These are phyloP conservation scores for Smutsia temminckii DNA, from an alignment of 2,797 vertebrate species.

Conservation along the genomic window DNA sequence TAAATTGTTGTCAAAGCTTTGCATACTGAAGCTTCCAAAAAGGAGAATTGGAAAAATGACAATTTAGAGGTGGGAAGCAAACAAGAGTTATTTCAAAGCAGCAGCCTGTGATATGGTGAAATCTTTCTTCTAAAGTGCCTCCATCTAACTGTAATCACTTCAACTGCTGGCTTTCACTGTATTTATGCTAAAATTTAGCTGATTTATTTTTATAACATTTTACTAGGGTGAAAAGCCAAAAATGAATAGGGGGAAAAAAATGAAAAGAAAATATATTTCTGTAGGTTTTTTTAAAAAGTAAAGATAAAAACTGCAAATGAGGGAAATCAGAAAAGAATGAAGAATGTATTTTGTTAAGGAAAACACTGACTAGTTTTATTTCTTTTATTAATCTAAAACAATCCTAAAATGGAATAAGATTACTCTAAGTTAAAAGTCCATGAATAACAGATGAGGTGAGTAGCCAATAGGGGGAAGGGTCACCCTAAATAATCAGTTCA, in stretches of 20 bases:
- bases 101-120: background rate
- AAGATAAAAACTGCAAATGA: slow-evolving; percentile 32
- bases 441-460: background rate
- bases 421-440: background rate
- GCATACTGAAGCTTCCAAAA: slow-evolving; percentile 47
- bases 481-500: background rate
- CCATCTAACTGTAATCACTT: background rate
- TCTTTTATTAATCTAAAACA: background rate
- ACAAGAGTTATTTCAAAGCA: slow-evolving; percentile 48
- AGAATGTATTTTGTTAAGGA: slow-evolving; percentile 47
- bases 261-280: slow-evolving; percentile 43
- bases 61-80: slow-evolving; percentile 50
- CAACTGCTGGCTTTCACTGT: slow-evolving; percentile 33
- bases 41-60: slow-evolving; percentile 44
- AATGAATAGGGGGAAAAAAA: background rate
- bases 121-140: background rate
- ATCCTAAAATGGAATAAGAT: slow-evolving; percentile 16
- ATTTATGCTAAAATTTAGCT: slow-evolving; percentile 43
- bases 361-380: background rate
- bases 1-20: slow-evolving; percentile 64
- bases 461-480: background rate
- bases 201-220: slow-evolving; percentile 59
- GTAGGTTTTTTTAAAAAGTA: background rate
- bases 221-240: slow-evolving; percentile 50
- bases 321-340: background rate